A percentile compares a stretch with the other conserved stretches of the same genome.
phyloP scores from a whole-genome alignment of 2,797 vertebrate genomes.

The Columba guinea region DNA sequence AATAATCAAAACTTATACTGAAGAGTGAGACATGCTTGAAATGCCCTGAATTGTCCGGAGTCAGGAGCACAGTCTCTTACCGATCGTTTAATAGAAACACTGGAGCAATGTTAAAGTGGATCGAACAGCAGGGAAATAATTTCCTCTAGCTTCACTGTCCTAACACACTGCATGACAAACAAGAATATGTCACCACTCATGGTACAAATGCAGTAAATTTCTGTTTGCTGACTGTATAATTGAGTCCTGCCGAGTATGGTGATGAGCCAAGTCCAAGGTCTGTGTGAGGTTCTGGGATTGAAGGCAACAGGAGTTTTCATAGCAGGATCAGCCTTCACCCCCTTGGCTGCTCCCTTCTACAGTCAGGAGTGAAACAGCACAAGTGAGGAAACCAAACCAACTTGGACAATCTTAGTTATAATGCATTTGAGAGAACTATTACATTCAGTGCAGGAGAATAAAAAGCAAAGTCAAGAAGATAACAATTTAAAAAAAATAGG shows the following conservation, averaged over 20 bases:
- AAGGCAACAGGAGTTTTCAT: background rate
- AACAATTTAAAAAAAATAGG: background rate
- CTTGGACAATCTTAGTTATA: background rate
- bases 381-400: background rate
- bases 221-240: background rate
- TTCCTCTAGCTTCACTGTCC: background rate
- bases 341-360: background rate
- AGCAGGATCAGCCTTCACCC: background rate
- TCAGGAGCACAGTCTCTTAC: background rate
- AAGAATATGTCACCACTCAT: background rate
- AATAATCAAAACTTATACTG: background rate
- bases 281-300: background rate
- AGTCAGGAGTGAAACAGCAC: background rate
- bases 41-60: background rate
- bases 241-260: accelerated
- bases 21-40: background rate
- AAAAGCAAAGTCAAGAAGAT: background rate
- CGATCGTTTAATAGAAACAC: background rate
- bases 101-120: background rate
- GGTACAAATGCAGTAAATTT: background rate
- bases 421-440: background rate
- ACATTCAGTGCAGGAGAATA: background rate
- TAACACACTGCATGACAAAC: background rate
- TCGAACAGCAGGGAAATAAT: background rate
- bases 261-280: background rate